A percentile compares a stretch with the other conserved stretches of the same genome.
Conservation (phyloP, 2,113 vertebrate species). For the Antennarius striatus region DNA sequence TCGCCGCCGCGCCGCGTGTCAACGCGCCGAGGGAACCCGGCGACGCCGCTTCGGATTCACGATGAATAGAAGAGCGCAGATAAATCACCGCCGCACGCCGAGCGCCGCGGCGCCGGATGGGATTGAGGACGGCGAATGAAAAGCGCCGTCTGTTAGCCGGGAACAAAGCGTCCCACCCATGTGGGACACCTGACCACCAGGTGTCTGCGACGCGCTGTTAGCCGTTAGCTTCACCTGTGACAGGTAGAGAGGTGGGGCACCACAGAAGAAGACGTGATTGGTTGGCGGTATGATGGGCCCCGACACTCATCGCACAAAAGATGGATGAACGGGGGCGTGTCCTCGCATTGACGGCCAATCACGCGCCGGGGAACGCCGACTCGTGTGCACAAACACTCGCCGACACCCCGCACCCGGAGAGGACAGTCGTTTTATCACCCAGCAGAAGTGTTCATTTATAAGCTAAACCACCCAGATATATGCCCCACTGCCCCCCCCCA, state of each 20-base stretch:
- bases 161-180: too few relatives aligned
- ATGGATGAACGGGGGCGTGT: too few relatives aligned
- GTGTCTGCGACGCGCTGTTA: too few relatives aligned
- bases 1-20: constrained; percentile 40
- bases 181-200: too few relatives aligned
- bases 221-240: too few relatives aligned
- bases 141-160: constrained; percentile 30
- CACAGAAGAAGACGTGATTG: too few relatives aligned
- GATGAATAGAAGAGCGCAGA: constrained; percentile 46
- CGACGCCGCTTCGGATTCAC: constrained; percentile 40
- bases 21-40: constrained; percentile 46
- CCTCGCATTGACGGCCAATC: too few relatives aligned
- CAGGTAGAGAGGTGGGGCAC: too few relatives aligned
- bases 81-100: constrained; percentile 58
- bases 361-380: too few relatives aligned
- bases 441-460: constrained; percentile 75
- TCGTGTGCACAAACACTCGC: neutral
- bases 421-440: constrained; percentile 69
- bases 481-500: constrained; percentile 14
- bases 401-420: constrained; percentile 9
- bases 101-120: constrained; percentile 38
- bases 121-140: constrained; percentile 51
- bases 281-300: too few relatives aligned
- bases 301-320: too few relatives aligned
- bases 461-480: constrained; percentile 67